Evolutionary conservation across 2,797 vertebrate genomes (phyloP), one percentile per base, ranked within the genome.

Genomic region (Carduelis carduelis): DNA sequence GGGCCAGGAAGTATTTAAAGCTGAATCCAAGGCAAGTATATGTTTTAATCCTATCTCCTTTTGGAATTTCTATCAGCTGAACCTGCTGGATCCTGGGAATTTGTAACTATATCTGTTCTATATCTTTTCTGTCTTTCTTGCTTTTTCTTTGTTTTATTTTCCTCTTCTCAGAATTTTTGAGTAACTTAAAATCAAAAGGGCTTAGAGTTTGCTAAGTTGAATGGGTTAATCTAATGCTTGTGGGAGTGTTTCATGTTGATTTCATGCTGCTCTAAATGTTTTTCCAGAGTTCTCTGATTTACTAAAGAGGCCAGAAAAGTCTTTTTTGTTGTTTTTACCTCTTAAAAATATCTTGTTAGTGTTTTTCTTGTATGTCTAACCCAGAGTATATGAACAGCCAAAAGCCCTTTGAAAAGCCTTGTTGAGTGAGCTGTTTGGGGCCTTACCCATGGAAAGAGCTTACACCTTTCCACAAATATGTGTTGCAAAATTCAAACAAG

Each of bases 1-100:
- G 19, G 19, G 4, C 5, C 41, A 53, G 30, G 23, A 59, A 68
- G 26, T 17, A 46, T 69, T 60, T 69, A 77, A 39, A 77, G n/a
- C 47, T 53, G 63, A 77, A 46, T 44, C 28, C 0, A 4, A 46
- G 28, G 6, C 11, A 28, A 37, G n/a, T 7, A 8, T 3, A 5
- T 20, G 7, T 39, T 16, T 69, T 53, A 61, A 47, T 27, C 8
- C 3, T 34, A 30, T 6, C 21, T 47, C 16, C 21, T 39, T 39
- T 41, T 46, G 20, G 13, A 39, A 3, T 30, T 53, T 53, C 20
- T 39, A 4, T 34, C 13, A 21, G 28, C 24, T 55, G 41, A 55
- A 34, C 12, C 7, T 53, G 30, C 20, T 55, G 30, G 16, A 69
- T 55, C 11, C 21, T 61, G 9, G 9, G 8, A 47, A 7, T 34